Base-by-base conservation (phyloP, 1,140 invertebrate species). In the Nasonia giraulti region DNA sequence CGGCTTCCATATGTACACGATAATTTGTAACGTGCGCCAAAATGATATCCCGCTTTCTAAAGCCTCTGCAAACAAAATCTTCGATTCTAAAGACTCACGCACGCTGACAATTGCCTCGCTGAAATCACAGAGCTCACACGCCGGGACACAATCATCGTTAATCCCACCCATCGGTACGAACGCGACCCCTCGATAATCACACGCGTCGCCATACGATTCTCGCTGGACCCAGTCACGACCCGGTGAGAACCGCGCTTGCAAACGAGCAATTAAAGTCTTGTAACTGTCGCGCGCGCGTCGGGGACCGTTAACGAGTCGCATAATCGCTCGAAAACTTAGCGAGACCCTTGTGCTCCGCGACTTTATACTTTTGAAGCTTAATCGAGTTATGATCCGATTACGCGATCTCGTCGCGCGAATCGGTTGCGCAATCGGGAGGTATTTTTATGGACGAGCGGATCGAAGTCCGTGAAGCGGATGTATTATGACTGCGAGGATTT, bases 251-350 rank as follows among this genome's bases (percentile, higher is more conserved):
- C 14, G 50, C 14, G 23, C 69, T 74, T 47, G 80, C 69, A 82
- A 82, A 74, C 69, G 44, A 74, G 44, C 37, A 55, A 82, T 82
- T 82, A 81, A 73, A 50, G 47, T 12, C 47, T 50, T 10, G 40
- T 44, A 44, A 7, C 40, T 44, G 6, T 10, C 40, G 40, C 40
- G 8, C 40, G 33, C 8, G 37, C 37, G 37, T 37, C 5, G 33
- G 33, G 33, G 33, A 37, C 33, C 5, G 33, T 37, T 37, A 37
- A 37, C 33, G 33, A 37, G 33, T 37, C 47, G 47, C 47, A 50
- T 50, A 50, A 10, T 50, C 47, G 47, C 8, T 23, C 23, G 47
- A 37, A 74, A 74, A 74, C 11, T 50, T 4, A 5, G 33, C 3
- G 40, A 44, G 40, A 8, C 40, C 40, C 40, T 44, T 44, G 40